phyloP scores from a whole-genome alignment of 2,797 vertebrate genomes.

The Phataginus tricuspis region DNA sequence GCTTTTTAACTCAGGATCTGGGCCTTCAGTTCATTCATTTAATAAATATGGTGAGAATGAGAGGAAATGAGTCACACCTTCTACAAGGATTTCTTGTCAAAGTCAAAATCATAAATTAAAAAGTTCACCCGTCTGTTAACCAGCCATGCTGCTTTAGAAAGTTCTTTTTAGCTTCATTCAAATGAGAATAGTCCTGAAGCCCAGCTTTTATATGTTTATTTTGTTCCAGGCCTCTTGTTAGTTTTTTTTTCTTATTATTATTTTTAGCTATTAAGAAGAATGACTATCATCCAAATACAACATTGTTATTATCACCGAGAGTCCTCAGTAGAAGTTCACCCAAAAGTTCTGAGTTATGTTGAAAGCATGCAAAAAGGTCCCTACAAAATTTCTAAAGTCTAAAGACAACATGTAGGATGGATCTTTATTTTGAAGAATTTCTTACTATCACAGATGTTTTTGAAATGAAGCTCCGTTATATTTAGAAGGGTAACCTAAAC shows the following conservation, averaged over 20 bases:
- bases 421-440: slow-evolving; percentile 30
- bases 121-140: background rate
- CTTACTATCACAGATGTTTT: background rate
- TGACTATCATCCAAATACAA: background rate
- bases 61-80: slow-evolving; percentile 8
- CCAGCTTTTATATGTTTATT: background rate
- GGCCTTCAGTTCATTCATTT: slow-evolving; percentile 88
- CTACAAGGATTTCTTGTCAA: slow-evolving; percentile 4
- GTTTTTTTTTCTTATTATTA: background rate
- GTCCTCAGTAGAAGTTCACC: background rate
- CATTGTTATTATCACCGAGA: background rate
- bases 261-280: background rate
- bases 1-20: slow-evolving; percentile 88
- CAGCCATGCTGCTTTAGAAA: background rate
- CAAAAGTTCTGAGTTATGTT: background rate
- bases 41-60: slow-evolving; percentile 87
- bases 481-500: background rate
- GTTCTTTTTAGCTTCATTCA: background rate
- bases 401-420: background rate
- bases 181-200: background rate
- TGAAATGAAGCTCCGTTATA: background rate
- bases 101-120: slow-evolving; percentile 53
- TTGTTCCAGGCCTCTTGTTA: background rate
- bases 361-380: background rate
- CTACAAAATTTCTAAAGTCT: background rate